Conservation (phyloP, 2,888 invertebrate genomes). For the Troilus luridus region DNA sequence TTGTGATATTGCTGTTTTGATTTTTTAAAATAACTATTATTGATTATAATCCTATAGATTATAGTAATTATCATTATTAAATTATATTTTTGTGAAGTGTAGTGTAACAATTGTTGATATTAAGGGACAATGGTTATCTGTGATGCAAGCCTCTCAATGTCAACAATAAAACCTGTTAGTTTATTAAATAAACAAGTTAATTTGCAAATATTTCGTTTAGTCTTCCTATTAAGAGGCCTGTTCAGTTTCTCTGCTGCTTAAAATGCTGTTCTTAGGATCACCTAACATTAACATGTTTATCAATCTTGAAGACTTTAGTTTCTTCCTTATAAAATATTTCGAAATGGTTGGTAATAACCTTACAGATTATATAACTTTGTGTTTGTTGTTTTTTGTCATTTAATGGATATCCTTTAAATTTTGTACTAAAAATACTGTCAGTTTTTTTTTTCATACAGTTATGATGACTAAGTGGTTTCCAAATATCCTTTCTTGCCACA, state of each 20-base stretch:
- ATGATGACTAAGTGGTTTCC: too few relatives aligned
- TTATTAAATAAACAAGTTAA: neutral
- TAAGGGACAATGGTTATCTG: neutral
- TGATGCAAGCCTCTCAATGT: neutral
- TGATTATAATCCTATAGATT: neutral
- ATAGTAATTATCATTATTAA: neutral
- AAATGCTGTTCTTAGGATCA: neutral
- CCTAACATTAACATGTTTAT: neutral
- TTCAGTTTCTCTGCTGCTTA: neutral
- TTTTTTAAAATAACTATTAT: neutral
- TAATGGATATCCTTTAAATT: neutral
- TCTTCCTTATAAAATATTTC: neutral
- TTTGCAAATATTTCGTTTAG: neutral
- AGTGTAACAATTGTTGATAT: neutral
- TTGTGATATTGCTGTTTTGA: neutral
- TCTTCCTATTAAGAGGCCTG: neutral
- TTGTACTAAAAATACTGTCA: too few relatives aligned
- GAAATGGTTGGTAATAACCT: neutral
- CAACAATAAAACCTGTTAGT: slow-evolving; percentile 9
- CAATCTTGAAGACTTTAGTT: neutral
- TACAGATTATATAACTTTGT: too few relatives aligned
- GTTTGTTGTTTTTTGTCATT: neutral
- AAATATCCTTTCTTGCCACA: neutral
- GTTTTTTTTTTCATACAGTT: too few relatives aligned
- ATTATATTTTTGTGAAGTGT: neutral